A percentile compares a stretch with the other conserved stretches of the same genome.
phyloP scores from a whole-genome alignment of 1,140 invertebrate species.

The Sminthurinus signatus region DNA sequence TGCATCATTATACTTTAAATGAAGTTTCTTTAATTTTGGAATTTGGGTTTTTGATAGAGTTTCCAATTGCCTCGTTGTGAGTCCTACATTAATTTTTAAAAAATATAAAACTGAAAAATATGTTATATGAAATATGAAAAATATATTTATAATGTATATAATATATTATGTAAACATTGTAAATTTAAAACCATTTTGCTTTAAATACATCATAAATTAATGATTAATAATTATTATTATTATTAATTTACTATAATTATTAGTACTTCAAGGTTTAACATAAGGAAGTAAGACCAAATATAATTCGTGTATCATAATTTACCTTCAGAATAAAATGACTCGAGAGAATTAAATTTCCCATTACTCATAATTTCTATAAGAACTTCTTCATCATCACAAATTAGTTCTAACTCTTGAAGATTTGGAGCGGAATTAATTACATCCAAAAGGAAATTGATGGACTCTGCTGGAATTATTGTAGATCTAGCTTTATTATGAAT shows the following conservation, averaged over 20 bases:
- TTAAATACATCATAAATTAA: too few relatives aligned
- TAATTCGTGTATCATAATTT: too few relatives aligned
- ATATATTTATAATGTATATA: too few relatives aligned
- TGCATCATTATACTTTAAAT: constrained; percentile 2
- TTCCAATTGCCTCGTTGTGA: neutral
- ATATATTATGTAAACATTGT: too few relatives aligned
- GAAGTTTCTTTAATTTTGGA: neutral
- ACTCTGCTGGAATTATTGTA: neutral
- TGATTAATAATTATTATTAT: too few relatives aligned
- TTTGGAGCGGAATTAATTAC: neutral
- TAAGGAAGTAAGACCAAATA: too few relatives aligned
- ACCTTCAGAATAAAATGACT: neutral
- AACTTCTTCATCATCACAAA: neutral
- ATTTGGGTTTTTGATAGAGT: neutral
- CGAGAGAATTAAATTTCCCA: neutral
- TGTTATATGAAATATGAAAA: too few relatives aligned
- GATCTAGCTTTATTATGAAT: neutral
- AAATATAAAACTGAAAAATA: too few relatives aligned
- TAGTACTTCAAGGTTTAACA: too few relatives aligned
- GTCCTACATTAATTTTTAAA: too few relatives aligned
- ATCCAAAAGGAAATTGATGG: constrained; percentile 1
- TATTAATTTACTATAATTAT: too few relatives aligned
- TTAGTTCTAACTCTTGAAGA: neutral
- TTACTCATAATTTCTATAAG: neutral
- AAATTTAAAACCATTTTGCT: too few relatives aligned